A percentile compares a stretch with the other conserved stretches of the same genome.
Evolutionary conservation across 2,797 vertebrate genomes (phyloP).

Genomic region (Sebastolobus altivelis): DNA sequence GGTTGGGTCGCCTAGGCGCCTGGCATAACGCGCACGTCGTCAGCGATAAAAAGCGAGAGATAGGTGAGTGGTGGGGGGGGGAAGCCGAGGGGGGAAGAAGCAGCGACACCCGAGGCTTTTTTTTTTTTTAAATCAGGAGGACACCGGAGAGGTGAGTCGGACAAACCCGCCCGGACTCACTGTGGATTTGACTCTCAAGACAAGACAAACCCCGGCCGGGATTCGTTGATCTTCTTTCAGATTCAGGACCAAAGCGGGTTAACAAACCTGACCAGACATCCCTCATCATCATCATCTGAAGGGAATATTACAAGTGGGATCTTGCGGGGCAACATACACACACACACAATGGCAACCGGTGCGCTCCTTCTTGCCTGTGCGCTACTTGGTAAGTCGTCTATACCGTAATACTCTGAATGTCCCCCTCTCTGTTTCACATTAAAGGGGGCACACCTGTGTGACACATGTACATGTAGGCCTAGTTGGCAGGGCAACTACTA

Average conservation of each 20-base stretch:
- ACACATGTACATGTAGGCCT: conserved; percentile 25
- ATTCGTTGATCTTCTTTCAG: conserved; percentile 25
- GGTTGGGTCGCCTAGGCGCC: conserved; percentile 81
- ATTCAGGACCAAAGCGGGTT: conserved; percentile 41
- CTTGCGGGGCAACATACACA: conserved; percentile 51
- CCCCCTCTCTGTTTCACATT: not conserved
- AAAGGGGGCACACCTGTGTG: conserved; percentile 61
- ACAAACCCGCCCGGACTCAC: conserved; percentile 47
- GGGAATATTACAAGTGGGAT: conserved; percentile 66
- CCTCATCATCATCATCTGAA: conserved; percentile 13
- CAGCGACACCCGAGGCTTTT: conserved; percentile 35
- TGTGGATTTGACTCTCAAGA: conserved; percentile 62
- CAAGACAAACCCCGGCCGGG: conserved; percentile 8
- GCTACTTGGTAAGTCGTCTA: conserved; percentile 83
- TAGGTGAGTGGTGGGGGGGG: conserved; percentile 67
- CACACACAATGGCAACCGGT: conserved; percentile 81
- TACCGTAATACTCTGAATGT: not conserved
- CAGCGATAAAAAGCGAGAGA: conserved; percentile 51
- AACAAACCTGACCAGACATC: conserved; percentile 35
- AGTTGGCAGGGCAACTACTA: conserved; percentile 26
- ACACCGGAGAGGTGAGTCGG: conserved; percentile 56
- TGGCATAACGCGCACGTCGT: conserved; percentile 66
- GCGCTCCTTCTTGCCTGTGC: conserved; percentile 77
- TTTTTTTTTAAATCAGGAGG: conserved; percentile 14
- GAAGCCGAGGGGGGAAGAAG: conserved; percentile 28